Conservation (phyloP, 2,113 vertebrate genomes). For the Brachyhypopomus occidentalis region DNA sequence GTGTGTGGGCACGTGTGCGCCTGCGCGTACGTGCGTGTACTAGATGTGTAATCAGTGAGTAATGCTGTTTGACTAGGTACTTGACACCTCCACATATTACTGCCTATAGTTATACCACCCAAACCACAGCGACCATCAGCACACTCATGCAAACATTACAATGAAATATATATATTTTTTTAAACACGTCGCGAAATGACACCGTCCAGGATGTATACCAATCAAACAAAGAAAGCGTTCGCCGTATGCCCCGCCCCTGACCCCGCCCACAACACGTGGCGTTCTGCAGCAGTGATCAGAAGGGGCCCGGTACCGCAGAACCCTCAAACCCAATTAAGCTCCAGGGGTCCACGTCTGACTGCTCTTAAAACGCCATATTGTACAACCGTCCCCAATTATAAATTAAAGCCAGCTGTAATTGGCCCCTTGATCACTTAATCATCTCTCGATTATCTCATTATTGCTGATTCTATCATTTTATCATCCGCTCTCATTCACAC, state of each 20-base stretch:
- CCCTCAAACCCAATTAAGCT: slow-evolving; percentile 53
- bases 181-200: background rate
- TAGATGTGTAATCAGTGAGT: slow-evolving; percentile 32
- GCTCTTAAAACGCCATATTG: slow-evolving; percentile 54
- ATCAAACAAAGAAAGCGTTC: slow-evolving; percentile 2
- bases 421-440: slow-evolving; percentile 65
- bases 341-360: slow-evolving; percentile 47
- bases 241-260: background rate
- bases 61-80: slow-evolving; percentile 16
- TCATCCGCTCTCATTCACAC: slow-evolving; percentile 54
- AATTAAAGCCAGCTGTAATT: slow-evolving; percentile 63
- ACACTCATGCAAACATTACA: background rate
- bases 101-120: slow-evolving; percentile 24
- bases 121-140: background rate
- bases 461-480: slow-evolving; percentile 60
- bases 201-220: background rate
- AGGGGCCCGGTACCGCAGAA: slow-evolving; percentile 27
- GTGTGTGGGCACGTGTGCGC: background rate
- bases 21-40: background rate
- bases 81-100: slow-evolving; percentile 38
- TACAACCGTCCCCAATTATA: slow-evolving; percentile 53
- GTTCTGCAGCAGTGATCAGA: slow-evolving; percentile 14
- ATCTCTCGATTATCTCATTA: slow-evolving; percentile 62
- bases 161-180: background rate
- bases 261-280: background rate